A percentile compares a stretch with the other conserved stretches of the same genome.
phyloP scores from a whole-genome alignment of 2,113 vertebrate genomes.

The Gambusia affinis region DNA sequence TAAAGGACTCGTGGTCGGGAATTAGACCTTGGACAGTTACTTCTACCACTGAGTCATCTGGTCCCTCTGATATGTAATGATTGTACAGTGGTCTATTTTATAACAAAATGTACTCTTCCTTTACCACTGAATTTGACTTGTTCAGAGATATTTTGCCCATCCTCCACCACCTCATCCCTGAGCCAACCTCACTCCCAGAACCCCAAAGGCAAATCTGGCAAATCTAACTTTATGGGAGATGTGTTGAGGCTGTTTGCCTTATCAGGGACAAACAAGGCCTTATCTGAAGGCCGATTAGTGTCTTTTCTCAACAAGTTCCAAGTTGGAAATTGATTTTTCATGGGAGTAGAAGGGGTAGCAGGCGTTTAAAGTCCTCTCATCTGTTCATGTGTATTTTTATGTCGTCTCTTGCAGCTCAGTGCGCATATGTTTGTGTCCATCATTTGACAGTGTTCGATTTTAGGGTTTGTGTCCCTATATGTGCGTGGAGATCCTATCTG shows the following conservation, averaged over 20 bases:
- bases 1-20: too few relatives aligned
- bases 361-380: slow-evolving; percentile 37
- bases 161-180: background rate
- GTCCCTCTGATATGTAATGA: background rate
- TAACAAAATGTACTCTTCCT: background rate
- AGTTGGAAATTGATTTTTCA: slow-evolving; percentile 74
- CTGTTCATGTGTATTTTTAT: slow-evolving; percentile 20
- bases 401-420: slow-evolving; percentile 8
- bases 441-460: slow-evolving; percentile 5
- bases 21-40: too few relatives aligned
- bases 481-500: slow-evolving; percentile 76
- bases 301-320: slow-evolving; percentile 52
- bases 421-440: background rate
- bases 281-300: slow-evolving; percentile 63
- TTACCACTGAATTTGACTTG: slow-evolving; percentile 10
- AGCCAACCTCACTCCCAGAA: slow-evolving; percentile 15
- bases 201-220: slow-evolving; percentile 56
- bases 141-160: slow-evolving; percentile 17
- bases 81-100: too few relatives aligned
- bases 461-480: slow-evolving; percentile 39
- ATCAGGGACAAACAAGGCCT: slow-evolving; percentile 66
- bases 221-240: slow-evolving; percentile 62
- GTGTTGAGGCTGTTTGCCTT: slow-evolving; percentile 56
- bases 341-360: slow-evolving; percentile 48
- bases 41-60: too few relatives aligned